These are phyloP conservation scores for Leptinotarsa lineolata DNA, from an alignment of 1,140 invertebrate species.

Conservation along the genomic window DNA sequence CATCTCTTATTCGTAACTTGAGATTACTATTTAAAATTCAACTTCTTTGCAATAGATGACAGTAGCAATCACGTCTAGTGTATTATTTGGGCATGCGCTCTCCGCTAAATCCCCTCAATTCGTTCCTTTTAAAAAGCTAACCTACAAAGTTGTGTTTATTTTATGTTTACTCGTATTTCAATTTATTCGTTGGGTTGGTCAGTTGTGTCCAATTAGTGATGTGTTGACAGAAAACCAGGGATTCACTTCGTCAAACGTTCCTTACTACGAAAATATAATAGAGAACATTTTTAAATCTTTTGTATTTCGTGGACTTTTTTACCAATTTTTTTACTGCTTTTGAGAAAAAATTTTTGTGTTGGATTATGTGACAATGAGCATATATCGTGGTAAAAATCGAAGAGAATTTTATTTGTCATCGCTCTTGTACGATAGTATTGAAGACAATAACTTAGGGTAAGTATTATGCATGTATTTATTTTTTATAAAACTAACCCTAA, in stretches of 20 bases:
- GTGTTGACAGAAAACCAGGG: no score
- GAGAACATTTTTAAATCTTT: no score
- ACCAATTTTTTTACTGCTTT: neutral
- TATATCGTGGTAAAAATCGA: constrained; percentile 38
- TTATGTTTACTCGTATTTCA: constrained; percentile 2
- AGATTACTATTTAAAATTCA: no score
- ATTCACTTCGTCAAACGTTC: no score
- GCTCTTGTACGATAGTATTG: constrained; percentile 52
- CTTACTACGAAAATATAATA: no score
- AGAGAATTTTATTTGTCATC: constrained; percentile 52
- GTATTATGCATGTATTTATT: constrained; percentile 25
- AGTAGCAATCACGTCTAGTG: no score
- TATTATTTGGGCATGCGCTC: neutral
- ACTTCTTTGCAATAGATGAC: neutral
- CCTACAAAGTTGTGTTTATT: constrained; percentile 32
- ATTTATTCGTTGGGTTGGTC: neutral
- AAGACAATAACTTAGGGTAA: constrained; percentile 50
- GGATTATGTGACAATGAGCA: constrained; percentile 45
- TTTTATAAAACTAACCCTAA: no score
- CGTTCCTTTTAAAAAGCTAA: constrained; percentile 25
- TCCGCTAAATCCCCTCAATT: neutral
- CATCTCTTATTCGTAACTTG: no score
- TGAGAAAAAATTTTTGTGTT: neutral
- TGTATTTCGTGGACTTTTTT: neutral
- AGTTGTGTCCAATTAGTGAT: neutral